phyloP scores from a whole-genome alignment of 2,113 vertebrate genomes.

The Herpetotheres cachinnans region DNA sequence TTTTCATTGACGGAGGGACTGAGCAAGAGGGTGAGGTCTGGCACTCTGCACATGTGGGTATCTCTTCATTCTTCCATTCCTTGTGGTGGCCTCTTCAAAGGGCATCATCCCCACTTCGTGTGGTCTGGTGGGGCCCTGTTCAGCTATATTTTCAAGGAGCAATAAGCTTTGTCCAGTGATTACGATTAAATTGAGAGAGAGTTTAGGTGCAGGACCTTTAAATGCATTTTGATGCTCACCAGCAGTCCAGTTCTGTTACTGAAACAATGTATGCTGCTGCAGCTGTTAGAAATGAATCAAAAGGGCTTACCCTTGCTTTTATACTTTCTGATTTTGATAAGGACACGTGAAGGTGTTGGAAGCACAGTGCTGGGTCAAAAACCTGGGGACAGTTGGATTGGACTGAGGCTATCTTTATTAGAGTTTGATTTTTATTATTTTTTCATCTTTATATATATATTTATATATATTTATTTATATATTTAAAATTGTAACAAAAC shows the following conservation, averaged over 20 bases:
- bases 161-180: not conserved
- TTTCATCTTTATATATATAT: not conserved
- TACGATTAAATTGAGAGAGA: not conserved
- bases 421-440: not conserved
- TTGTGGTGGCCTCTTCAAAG: not conserved
- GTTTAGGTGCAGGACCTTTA: not conserved
- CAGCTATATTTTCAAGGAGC: not conserved
- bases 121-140: not conserved
- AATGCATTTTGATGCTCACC: not conserved
- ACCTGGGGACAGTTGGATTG: not conserved
- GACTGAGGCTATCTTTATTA: not conserved
- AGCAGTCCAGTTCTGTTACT: not conserved
- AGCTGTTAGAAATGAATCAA: not conserved
- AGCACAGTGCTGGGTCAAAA: not conserved
- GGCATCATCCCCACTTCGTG: no score
- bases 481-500: not conserved
- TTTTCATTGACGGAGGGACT: not conserved
- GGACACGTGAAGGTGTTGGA: not conserved
- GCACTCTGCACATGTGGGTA: rapidly evolving
- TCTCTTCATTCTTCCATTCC: not conserved
- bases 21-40: no score
- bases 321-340: not conserved
- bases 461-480: not conserved
- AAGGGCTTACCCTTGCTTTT: not conserved
- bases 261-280: no score